Evolutionary conservation across 2,888 invertebrate genomes (phyloP), one percentile per base, ranked within the genome.

Genomic region (Phragmatobia fuliginosa): DNA sequence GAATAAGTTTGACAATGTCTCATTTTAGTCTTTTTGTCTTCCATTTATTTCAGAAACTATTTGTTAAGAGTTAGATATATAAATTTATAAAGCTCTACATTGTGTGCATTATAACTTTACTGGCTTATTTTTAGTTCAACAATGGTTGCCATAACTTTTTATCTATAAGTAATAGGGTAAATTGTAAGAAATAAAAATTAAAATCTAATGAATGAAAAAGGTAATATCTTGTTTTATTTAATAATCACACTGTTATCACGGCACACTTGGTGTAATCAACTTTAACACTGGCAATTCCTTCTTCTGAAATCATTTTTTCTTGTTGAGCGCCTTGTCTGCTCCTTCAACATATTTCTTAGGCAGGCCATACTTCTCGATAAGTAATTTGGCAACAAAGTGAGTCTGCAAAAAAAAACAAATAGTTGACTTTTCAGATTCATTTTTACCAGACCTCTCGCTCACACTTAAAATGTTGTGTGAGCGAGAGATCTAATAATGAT

Each of bases 331-430:
- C 82, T 96, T 96, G 91, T 98, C 97, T 28, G 97, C 94, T 41
- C 98, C 98, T 82, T 96, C 96, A 68, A 98, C 96, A 82, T 96
- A 97, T 83, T 96, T 97, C 90, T 96, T 97, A 61, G 97, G 97
- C 67, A 98, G 95, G 72, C 96, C 96, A 88, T 97, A 98, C 87
- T 97, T 97, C 82, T 97, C 98, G 95, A 96, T 86, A 92, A 97
- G 88, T 72, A 94, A 87, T 76, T 94, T 94, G 4, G 95, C 95
- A 66, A 95, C 83, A 73, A 92, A 95, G 79, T 94, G 87, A 61
- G 94, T 95, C 95, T 95, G 94, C 73, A 92, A 71, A 52, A 66
- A 36, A 62, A 41, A n/a, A 41, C 0, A 38, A 41, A 41, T 18
- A 18, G 18, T 41, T 41, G 10, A 38, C 38, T 41, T 41, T 41